These are phyloP conservation scores for Paraescarpia echinospica DNA, from an alignment of 1,140 invertebrate genomes.

Conservation along the genomic window DNA sequence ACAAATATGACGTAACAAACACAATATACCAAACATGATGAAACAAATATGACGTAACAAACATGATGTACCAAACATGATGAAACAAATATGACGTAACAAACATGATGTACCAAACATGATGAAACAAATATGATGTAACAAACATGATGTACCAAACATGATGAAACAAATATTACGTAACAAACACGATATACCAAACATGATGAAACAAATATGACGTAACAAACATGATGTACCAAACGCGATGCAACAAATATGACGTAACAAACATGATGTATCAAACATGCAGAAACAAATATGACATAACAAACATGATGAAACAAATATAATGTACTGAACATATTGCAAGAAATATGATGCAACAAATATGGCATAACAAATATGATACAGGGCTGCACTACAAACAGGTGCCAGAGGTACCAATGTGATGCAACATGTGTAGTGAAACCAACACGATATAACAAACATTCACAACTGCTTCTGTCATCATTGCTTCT, in stretches of 20 bases:
- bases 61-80: no score
- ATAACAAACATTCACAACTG: neutral
- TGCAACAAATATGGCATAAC: neutral
- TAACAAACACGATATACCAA: neutral
- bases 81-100: no score
- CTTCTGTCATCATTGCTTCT: neutral
- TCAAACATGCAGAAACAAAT: neutral
- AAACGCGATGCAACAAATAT: neutral
- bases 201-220: neutral
- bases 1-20: no score
- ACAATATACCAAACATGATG: no score
- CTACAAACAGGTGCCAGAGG: neutral
- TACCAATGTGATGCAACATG: neutral
- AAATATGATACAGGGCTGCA: neutral
- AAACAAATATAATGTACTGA: neutral
- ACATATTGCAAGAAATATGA: neutral
- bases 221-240: neutral
- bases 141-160: neutral
- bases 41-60: no score
- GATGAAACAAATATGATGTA: no score
- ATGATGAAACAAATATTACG: neutral
- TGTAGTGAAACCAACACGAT: neutral
- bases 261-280: neutral
- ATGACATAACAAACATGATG: neutral
- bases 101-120: no score